Evolutionary conservation across 2,797 vertebrate species (phyloP), one percentile per base, ranked within the genome.

Genomic region (Anolis apletophallus): DNA sequence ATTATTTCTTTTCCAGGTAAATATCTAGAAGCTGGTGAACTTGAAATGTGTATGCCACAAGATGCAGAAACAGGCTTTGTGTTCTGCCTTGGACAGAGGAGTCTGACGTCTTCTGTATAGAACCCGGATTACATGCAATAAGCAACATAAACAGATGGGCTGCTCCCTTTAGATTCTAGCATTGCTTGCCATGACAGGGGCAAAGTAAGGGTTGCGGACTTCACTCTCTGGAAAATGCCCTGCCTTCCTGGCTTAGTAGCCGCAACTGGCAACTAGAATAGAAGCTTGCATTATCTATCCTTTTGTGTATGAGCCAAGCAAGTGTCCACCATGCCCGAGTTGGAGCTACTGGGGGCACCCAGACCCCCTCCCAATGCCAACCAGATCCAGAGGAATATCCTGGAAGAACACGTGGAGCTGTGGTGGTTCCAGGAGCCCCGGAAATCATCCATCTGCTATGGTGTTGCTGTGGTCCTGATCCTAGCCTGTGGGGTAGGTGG

Each of bases 401-500:
- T 99, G 94, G 98, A 98, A 50, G 98, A 99, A 89, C 98, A 99
- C 40, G 98, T 99, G 93, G 99, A 99, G 91, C 97, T 99, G 50
- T 99, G 98, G 98, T 99, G 99, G 98, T 99, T 98, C 94, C 96
- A 97, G 88, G 97, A 99, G 92, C 98, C 98, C 0, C 97, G 97
- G 72, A 98, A 97, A 90, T 99, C 98, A 0, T 92, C 98, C 11
- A 93, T 99, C 29, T 99, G 99, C 95, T 99, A 99, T 0, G 96
- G 95, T 0, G 95, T 98, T 89, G 97, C 98, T 0, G 98, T 99
- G 88, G 93, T 96, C 29, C 96, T 99, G 0, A 98, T 99, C 93
- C 92, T 99, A 76, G 97, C 97, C 88, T 99, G 98, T 0, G 98
- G 98, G 12, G 95, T 98, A 0, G 98, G 98, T 0, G 99, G 98